phyloP scores from a whole-genome alignment of 1,140 invertebrate species.

The Apolygus lucorum region DNA sequence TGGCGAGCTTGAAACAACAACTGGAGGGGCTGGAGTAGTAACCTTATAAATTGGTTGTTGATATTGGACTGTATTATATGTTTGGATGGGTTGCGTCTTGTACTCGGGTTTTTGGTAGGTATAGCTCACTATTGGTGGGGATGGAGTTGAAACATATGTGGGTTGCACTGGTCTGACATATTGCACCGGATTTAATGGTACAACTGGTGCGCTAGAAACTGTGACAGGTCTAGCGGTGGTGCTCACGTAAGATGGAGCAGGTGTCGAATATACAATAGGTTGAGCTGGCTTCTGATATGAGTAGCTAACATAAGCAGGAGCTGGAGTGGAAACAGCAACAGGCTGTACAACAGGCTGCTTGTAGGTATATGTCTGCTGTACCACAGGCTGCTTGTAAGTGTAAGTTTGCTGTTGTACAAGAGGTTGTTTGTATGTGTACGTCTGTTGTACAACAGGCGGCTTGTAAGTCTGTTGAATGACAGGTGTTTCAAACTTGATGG shows the following conservation, averaged over 20 bases:
- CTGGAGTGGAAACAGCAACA: slow-evolving; percentile 12
- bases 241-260: background rate
- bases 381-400: slow-evolving; percentile 4
- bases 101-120: slow-evolving; percentile 10
- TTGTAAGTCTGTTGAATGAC: slow-evolving; percentile 1
- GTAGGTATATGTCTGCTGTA: slow-evolving; percentile 13
- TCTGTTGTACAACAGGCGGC: background rate
- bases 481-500: slow-evolving; percentile 17
- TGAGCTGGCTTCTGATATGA: background rate
- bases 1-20: slow-evolving; percentile 22
- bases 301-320: slow-evolving; percentile 12
- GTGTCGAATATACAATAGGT: slow-evolving; percentile 17
- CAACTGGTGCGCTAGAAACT: slow-evolving; percentile 27
- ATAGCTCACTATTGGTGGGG: slow-evolving; percentile 22
- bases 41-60: background rate
- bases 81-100: background rate
- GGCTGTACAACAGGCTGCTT: background rate
- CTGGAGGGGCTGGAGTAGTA: background rate
- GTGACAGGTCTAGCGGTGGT: background rate
- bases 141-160: slow-evolving; percentile 16
- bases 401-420: background rate
- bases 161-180: slow-evolving; percentile 29
- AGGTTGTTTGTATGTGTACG: background rate
- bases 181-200: slow-evolving; percentile 34
- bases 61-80: background rate